These are phyloP conservation scores for Atherinosoma microstoma DNA, from an alignment of 2,797 vertebrate species.

Conservation along the genomic window DNA sequence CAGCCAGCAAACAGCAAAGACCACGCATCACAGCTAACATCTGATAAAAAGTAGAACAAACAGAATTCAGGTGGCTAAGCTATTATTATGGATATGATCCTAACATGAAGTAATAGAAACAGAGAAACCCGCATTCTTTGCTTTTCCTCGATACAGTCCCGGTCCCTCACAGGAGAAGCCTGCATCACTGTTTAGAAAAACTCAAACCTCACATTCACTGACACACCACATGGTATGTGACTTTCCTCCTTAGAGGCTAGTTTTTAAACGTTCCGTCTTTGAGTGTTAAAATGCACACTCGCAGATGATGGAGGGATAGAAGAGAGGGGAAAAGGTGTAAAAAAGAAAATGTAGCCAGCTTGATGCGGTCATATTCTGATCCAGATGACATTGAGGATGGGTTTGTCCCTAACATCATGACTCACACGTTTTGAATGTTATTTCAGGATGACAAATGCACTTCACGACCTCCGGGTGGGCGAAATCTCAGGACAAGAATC, in stretches of 20 bases:
- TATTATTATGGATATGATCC: background rate
- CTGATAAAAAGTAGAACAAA: background rate
- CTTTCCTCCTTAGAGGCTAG: background rate
- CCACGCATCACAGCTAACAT: background rate
- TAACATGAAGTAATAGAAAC: background rate
- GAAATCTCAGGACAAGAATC: background rate
- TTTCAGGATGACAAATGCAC: slow-evolving; percentile 6
- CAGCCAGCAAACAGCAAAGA: background rate
- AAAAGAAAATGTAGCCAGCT: background rate
- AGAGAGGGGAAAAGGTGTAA: background rate
- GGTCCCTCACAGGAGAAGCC: background rate
- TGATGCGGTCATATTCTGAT: background rate
- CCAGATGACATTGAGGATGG: slow-evolving; percentile 15
- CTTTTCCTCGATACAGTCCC: no score
- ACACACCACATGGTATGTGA: background rate
- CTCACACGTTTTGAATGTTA: background rate
- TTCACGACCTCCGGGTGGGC: background rate
- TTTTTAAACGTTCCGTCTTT: background rate
- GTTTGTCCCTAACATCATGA: slow-evolving; percentile 11
- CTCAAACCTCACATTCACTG: background rate
- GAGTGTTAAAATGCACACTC: background rate
- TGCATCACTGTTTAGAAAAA: background rate
- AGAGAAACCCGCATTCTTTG: background rate
- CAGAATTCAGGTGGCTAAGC: background rate
- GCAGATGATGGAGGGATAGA: background rate